Base-by-base conservation (phyloP, 2,888 invertebrate species). In the Lacanobia oleracea region DNA sequence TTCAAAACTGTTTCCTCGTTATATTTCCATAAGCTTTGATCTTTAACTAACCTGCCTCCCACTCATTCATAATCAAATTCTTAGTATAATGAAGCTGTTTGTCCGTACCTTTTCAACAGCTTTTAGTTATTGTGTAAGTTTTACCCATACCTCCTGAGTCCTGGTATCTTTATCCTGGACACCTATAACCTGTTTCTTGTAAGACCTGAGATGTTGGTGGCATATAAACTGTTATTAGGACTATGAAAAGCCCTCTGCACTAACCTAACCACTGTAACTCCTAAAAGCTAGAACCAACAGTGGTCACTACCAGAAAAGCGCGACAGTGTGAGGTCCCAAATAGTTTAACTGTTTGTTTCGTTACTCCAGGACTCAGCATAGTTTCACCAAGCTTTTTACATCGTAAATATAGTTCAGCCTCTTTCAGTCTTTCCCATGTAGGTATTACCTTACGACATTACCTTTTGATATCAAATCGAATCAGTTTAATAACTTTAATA, bases 1-100 rank as follows among this genome's bases (percentile, higher is more conserved):
- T 75, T 67, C 60, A 75, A 61, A 64, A 81, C 54, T 67, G 53
- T 68, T 68, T 56, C 76, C 76, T 81, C 14, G 81, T 81, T 75
- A 65, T 75, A 81, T 81, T 81, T 81, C 67, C 67, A 77, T 75
- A 77, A 81, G 81, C 76, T 75, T 67, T 77, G 77, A 81, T 77
- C 77, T 81, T 77, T 81, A 68, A 67, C 64, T 81, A 67, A 53
- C 63, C 75, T 61, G 37, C 64, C 81, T 68, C 77, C 77, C 76
- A 81, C 77, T 81, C 77, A 37, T 61, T 63, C 27, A 37, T 79
- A 60, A 60, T 72, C 40, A 74, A 75, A 77, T 67, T 51, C 81
- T 40, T 53, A 51, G 51, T 75, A 61, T 68, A 68, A 81, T 75
- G 60, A 75, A 81, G 64, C 68, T 23, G 64, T 77, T 75, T 60